Evolutionary conservation across 2,888 invertebrate genomes (phyloP).

Genomic region (Troides aeacus): DNA sequence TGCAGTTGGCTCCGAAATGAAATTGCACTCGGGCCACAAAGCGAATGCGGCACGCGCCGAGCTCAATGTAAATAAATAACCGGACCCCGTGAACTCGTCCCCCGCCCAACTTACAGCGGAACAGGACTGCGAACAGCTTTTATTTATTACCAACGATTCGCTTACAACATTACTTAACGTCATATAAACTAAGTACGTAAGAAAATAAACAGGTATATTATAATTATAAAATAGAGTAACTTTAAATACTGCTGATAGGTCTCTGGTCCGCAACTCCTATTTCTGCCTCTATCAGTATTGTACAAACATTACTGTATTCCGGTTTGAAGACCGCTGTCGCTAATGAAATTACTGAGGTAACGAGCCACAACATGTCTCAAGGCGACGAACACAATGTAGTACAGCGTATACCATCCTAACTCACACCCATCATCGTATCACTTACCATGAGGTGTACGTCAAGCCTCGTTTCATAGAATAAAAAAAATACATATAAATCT

Average conservation of each 20-base stretch:
- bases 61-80: conserved; percentile 42
- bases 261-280: too few species aligned
- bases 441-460: too few species aligned
- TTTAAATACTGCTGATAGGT: not conserved
- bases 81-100: conserved; percentile 41
- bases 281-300: too few species aligned
- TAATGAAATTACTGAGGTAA: too few species aligned
- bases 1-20: conserved; percentile 45
- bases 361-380: too few species aligned
- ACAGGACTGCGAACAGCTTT: conserved; percentile 18
- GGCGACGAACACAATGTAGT: too few species aligned
- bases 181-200: not conserved
- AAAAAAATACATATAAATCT: too few species aligned
- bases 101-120: conserved; percentile 39
- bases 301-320: too few species aligned
- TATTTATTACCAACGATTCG: conserved; percentile 2
- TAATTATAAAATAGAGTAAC: not conserved
- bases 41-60: conserved; percentile 43
- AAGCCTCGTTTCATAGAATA: too few species aligned
- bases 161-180: not conserved
- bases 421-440: too few species aligned
- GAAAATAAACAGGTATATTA: not conserved
- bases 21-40: conserved; percentile 39
- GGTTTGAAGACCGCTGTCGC: too few species aligned
- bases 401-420: too few species aligned